Conservation (phyloP, 2,888 invertebrate genomes). For the Himalopsyche kuldschensis region DNA sequence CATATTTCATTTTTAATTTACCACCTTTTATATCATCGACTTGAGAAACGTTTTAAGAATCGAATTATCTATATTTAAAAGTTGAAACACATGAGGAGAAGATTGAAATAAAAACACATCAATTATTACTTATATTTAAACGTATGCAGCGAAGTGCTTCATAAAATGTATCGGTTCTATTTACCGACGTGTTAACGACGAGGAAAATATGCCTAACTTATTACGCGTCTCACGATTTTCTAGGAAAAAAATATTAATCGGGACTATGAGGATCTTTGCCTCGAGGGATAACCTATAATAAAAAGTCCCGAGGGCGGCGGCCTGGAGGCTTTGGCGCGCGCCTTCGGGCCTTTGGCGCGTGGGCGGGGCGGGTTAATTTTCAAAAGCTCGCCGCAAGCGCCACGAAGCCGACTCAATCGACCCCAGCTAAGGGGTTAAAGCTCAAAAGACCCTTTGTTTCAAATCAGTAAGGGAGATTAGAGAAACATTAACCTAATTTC, state of each 20-base stretch:
- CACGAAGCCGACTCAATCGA: background rate
- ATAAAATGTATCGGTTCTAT: too few relatives aligned
- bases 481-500: background rate
- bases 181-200: background rate
- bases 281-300: background rate
- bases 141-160: too few relatives aligned
- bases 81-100: too few relatives aligned
- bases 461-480: background rate
- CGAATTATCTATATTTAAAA: too few relatives aligned
- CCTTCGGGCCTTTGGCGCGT: slow-evolving; percentile 16
- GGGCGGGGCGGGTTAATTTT: slow-evolving; percentile 22
- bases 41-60: too few relatives aligned
- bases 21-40: too few relatives aligned
- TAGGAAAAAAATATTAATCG: background rate
- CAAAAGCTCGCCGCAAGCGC: slow-evolving; percentile 30
- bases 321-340: background rate
- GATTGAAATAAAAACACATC: too few relatives aligned
- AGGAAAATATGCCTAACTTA: background rate
- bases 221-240: background rate
- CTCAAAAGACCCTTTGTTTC: background rate
- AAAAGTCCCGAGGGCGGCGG: slow-evolving; percentile 10
- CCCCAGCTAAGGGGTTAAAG: background rate
- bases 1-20: too few relatives aligned
- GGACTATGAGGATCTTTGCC: background rate
- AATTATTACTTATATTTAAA: too few relatives aligned